Conservation (phyloP, 2,888 invertebrate species). For the Melolontha melolontha region DNA sequence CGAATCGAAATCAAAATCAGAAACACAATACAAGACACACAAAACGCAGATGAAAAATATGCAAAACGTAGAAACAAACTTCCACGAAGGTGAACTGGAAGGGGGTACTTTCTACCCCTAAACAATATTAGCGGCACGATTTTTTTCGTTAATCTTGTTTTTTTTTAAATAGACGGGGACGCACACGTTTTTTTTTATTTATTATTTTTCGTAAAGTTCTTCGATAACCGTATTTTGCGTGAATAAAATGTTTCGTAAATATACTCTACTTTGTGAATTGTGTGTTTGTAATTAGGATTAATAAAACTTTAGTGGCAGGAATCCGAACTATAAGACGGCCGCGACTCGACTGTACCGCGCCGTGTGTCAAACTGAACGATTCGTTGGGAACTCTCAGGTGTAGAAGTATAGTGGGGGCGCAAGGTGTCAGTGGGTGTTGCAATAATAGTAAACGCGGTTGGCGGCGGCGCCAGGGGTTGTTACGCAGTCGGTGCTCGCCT, state of each 20-base stretch:
- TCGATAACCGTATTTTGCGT: no score
- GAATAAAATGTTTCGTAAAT: no score
- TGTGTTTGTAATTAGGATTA: conserved; percentile 41
- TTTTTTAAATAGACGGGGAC: no score
- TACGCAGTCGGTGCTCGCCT: conserved; percentile 67
- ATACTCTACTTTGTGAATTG: conserved; percentile 7
- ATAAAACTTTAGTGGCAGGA: conserved; percentile 43
- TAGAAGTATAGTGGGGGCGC: conserved; percentile 67
- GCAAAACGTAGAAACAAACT: not conserved
- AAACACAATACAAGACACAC: conserved; percentile 28
- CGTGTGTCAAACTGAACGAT: conserved; percentile 47
- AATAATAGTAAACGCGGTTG: conserved; percentile 61
- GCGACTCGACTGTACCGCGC: conserved; percentile 56
- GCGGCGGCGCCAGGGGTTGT: conserved; percentile 71
- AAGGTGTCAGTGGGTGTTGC: conserved; percentile 71
- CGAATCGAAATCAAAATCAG: not conserved
- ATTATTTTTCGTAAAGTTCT: no score
- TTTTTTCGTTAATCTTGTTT: no score
- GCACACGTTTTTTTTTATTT: no score
- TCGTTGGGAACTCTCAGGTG: conserved; percentile 57
- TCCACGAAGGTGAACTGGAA: conserved; percentile 8
- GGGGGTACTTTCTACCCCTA: not conserved
- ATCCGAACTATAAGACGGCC: conserved; percentile 51
- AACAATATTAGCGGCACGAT: no score
- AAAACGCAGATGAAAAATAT: conserved; percentile 6